phyloP scores from a whole-genome alignment of 2,888 invertebrate species.

The Drosophila mercatorum region DNA sequence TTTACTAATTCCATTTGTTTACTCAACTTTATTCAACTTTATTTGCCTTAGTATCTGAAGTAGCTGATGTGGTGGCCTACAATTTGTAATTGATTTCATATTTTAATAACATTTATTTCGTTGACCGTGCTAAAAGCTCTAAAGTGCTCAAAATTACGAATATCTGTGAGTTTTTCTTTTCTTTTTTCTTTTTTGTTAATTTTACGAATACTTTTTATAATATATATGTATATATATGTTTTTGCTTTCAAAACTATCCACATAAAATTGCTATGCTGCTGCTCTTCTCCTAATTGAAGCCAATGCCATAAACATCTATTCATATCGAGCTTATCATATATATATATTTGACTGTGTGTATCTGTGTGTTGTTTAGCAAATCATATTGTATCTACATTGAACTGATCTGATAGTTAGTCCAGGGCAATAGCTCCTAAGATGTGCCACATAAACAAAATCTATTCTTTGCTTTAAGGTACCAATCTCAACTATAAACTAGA shows the following conservation, averaged over 20 bases:
- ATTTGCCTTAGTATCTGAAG: constrained; percentile 36
- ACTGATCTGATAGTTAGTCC: constrained; percentile 32
- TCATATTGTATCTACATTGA: constrained; percentile 49
- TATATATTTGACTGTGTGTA: constrained; percentile 27
- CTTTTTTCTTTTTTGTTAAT: neutral
- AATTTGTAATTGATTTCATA: constrained; percentile 36
- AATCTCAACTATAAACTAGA: constrained; percentile 30
- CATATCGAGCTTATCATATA: constrained; percentile 34
- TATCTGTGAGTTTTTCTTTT: constrained; percentile 24
- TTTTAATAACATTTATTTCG: constrained; percentile 68
- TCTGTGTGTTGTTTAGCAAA: constrained; percentile 26
- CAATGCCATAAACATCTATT: constrained; percentile 41
- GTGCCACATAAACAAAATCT: constrained; percentile 18
- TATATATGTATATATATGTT: neutral
- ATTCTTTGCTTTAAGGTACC: constrained; percentile 42
- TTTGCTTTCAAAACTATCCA: constrained; percentile 20
- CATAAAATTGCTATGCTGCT: constrained; percentile 25
- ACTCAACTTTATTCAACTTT: constrained; percentile 27
- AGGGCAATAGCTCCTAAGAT: constrained; percentile 51
- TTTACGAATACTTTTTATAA: constrained; percentile 21
- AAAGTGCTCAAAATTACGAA: constrained; percentile 68
- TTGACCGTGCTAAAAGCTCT: constrained; percentile 77
- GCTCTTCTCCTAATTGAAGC: constrained; percentile 34
- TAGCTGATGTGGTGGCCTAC: constrained; percentile 18
- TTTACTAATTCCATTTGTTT: constrained; percentile 40